Percentiles rank a stretch among this genome's conserved stretches.
These are phyloP conservation scores for Nematostella vectensis DNA, from an alignment of 92 coral and sea anemone species.

Conservation along the genomic window DNA sequence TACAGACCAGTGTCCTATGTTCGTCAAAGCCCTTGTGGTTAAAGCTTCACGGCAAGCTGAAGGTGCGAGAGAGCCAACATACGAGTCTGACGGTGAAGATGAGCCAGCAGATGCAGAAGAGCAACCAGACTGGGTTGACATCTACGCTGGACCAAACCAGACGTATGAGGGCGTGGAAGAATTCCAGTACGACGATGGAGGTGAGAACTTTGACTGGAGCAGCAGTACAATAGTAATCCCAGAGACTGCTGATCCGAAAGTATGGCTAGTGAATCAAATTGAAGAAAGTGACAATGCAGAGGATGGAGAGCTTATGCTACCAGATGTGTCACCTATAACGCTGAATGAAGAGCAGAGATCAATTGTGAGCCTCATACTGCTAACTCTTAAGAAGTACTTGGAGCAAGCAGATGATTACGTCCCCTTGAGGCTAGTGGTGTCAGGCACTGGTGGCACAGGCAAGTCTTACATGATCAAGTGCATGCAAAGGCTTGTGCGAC, in stretches of 20 bases:
- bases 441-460: too few species aligned
- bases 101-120: conserved; percentile 15
- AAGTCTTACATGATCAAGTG: too few species aligned
- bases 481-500: conserved; percentile 20
- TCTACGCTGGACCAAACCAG: conserved; percentile 29
- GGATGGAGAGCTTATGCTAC: conserved; percentile 2
- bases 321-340: conserved; percentile 25
- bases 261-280: conserved; percentile 18
- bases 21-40: conserved; percentile 28
- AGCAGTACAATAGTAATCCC: conserved; percentile 19
- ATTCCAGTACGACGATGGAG: conserved; percentile 33
- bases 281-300: conserved; percentile 6
- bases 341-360: conserved; percentile 25
- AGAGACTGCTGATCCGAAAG: conserved; percentile 9
- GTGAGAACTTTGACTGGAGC: too few species aligned
- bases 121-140: conserved; percentile 34
- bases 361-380: too few species aligned
- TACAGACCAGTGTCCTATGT: conserved; percentile 13
- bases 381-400: too few species aligned
- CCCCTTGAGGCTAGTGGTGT: conserved; percentile 14
- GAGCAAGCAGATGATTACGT: too few species aligned
- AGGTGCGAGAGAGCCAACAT: conserved; percentile 12
- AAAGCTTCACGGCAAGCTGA: conserved; percentile 22
- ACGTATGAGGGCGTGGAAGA: conserved; percentile 19
- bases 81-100: conserved; percentile 15